phyloP scores from a whole-genome alignment of 2,797 vertebrate species.

The Urophycis tenuis region DNA sequence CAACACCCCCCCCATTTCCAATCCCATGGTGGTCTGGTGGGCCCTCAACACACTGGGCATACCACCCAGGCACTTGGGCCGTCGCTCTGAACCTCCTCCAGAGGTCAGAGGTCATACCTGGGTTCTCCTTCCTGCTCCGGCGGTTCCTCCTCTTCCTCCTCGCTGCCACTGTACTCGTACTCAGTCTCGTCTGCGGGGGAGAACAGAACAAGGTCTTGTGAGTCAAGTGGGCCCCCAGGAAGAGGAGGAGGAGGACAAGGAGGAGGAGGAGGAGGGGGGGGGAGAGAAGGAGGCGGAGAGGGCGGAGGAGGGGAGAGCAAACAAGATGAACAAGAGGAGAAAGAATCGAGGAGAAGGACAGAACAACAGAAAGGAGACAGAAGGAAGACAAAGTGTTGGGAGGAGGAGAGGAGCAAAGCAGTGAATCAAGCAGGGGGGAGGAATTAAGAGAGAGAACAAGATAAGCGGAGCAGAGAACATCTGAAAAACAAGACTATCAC shows the following conservation, averaged over 20 bases:
- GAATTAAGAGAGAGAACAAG: background rate
- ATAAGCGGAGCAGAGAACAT: too few species aligned
- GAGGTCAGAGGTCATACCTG: constrained; percentile 62
- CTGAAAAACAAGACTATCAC: background rate
- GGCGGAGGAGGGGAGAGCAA: background rate
- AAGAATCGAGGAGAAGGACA: background rate
- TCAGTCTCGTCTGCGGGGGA: constrained; percentile 78
- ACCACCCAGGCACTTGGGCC: background rate
- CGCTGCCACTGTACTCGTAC: constrained; percentile 87
- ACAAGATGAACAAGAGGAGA: background rate
- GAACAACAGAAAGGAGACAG: background rate
- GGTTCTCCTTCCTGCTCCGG: constrained; percentile 83
- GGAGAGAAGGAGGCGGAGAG: background rate
- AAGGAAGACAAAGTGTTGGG: background rate
- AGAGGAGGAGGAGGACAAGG: background rate
- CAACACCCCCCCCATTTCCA: background rate
- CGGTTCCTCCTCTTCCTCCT: constrained; percentile 83
- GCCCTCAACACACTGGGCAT: background rate
- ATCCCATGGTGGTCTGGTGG: background rate
- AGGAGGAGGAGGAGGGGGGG: too few species aligned
- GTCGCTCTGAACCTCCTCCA: background rate
- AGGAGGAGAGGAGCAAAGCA: background rate
- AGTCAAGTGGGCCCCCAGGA: background rate
- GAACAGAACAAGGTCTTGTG: background rate
- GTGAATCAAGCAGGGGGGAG: background rate